Evolutionary conservation across 2,113 vertebrate genomes (phyloP).

Genomic region (Prunella fulvescens): DNA sequence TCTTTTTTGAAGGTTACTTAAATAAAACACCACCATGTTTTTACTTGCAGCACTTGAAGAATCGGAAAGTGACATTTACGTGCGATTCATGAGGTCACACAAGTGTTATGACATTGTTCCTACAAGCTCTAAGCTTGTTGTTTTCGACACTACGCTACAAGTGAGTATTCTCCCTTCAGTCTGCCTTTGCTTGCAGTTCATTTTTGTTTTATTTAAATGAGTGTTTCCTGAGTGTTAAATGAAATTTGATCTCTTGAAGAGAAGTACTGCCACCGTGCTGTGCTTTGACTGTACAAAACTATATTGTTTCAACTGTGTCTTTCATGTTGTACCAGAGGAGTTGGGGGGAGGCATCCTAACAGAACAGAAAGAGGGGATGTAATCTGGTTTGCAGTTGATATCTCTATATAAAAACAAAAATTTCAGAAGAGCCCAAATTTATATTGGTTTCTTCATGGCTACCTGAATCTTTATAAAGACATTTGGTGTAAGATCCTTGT

Average conservation of each 20-base stretch:
- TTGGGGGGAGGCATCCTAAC: not conserved
- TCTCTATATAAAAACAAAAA: not conserved
- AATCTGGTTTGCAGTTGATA: not conserved
- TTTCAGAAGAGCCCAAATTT: not conserved
- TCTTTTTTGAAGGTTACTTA: not conserved
- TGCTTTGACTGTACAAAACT: not conserved
- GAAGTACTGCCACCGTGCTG: not conserved
- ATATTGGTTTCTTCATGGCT: not conserved
- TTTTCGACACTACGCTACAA: slow-evolving; percentile 96
- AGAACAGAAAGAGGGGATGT: not conserved
- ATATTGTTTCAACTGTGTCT: not conserved
- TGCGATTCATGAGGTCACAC: slow-evolving; percentile 97
- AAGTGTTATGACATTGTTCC: slow-evolving; percentile 98
- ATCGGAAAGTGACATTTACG: slow-evolving; percentile 94
- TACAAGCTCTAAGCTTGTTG: slow-evolving; percentile 96
- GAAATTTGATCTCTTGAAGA: not conserved
- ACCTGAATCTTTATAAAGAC: not conserved
- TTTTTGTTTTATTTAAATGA: not conserved
- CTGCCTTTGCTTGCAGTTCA: not conserved
- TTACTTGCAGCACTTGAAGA: slow-evolving; percentile 79
- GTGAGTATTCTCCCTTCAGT: slow-evolving; percentile 69
- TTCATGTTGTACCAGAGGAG: not conserved
- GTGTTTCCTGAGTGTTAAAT: not conserved
- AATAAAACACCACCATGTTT: slow-evolving; percentile 49
- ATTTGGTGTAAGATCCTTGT: not conserved